Base-by-base conservation (phyloP, 1,140 invertebrate species). In the Aphelenchoides fujianensis region DNA sequence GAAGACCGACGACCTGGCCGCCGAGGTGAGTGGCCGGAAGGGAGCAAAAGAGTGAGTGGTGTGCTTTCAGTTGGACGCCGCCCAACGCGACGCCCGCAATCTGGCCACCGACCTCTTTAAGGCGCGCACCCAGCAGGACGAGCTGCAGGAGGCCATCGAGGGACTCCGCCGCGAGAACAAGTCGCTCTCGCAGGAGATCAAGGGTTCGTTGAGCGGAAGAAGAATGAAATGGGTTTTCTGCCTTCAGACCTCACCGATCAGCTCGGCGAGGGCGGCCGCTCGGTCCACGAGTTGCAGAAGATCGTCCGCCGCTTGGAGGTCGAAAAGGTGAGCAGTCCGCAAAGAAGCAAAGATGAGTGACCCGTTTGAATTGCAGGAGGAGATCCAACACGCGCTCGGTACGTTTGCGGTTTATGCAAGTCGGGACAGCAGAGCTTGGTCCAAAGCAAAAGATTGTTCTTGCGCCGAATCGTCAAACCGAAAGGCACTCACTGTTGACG, bases 31-130 rank as follows among this genome's bases (percentile, higher is more conserved):
- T 86, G 93, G 81, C 93, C n/a, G n/a, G n/a, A n/a, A n/a, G n/a
- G n/a, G n/a, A n/a, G n/a, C n/a, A n/a, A n/a, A n/a, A n/a, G n/a
- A n/a, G n/a, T n/a, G n/a, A n/a, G n/a, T n/a, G n/a, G n/a, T n/a
- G n/a, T n/a, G n/a, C n/a, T n/a, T n/a, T n/a, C n/a, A n/a, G n/a
- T n/a, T n/a, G n/a, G n/a, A n/a, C n/a, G n/a, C n/a, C n/a, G 77
- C 93, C 84, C 95, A 98, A 87, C 95, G 97, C 87, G 96, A 98
- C 88, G 95, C 94, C 89, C 91, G 96, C 86, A 96, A 97, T 89
- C 97, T 97, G 88, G 96, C 94, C 85, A 98, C 97, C 74, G 96
- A 99, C 88, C 88, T 98, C 76, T 98, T 98, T 92, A 92, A 95
- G 87, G 91, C 97, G 80, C 95, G 96, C 89, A 94, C 94, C 80